Evolutionary conservation across 2,888 invertebrate genomes (phyloP).

Genomic region (Lamellibrachia columna): DNA sequence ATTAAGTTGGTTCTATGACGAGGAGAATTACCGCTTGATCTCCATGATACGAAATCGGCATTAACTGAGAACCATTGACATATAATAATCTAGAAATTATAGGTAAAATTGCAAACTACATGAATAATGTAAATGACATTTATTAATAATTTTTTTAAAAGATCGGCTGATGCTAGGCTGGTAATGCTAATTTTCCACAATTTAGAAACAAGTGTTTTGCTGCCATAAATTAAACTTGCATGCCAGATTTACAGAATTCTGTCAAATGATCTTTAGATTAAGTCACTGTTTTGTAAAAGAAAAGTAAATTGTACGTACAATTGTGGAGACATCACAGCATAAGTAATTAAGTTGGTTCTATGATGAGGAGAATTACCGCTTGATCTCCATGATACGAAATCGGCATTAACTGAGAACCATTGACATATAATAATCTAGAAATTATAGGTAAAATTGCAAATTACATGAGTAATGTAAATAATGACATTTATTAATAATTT

Average conservation of each 20-base stretch:
- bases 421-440: not conserved
- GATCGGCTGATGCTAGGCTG: too few relatives aligned
- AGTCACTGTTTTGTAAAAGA: not conserved
- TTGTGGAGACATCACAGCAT: not conserved
- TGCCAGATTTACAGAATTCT: not conserved
- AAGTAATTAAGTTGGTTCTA: not conserved
- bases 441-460: not conserved
- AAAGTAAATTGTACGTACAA: not conserved
- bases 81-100: too few relatives aligned
- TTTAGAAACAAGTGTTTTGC: too few relatives aligned
- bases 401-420: conserved; percentile 12
- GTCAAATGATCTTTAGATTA: not conserved
- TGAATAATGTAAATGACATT: too few relatives aligned
- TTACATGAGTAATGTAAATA: too few relatives aligned
- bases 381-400: not conserved
- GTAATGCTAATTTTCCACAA: too few relatives aligned
- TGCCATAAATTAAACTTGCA: not conserved
- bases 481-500: too few relatives aligned
- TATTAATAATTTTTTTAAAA: too few relatives aligned
- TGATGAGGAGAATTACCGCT: conserved; percentile 16
- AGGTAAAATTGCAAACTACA: not conserved
- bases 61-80: not conserved
- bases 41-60: not conserved
- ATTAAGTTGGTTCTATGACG: too few relatives aligned
- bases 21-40: conserved; percentile 4